Base-by-base conservation (phyloP, 2,797 vertebrate species). In the Passerculus sandwichensis region DNA sequence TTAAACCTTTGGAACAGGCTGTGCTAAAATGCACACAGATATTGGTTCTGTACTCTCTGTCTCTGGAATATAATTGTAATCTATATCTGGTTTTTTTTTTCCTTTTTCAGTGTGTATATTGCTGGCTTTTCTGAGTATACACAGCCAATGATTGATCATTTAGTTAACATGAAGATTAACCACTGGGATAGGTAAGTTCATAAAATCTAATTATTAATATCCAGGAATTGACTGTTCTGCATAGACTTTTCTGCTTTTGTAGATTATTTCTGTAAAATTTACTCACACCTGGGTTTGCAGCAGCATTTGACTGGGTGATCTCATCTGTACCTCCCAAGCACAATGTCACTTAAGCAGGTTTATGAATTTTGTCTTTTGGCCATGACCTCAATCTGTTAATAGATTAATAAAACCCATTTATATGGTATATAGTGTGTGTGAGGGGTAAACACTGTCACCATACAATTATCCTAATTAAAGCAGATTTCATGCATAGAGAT, bases 71-170 rank as follows among this genome's bases (percentile, higher is more conserved):
- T 47, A 53, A 36, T 72, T 84, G 30, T 54, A 7, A 47, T 19
- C 26, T 48, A 0, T n/a, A 42, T 48, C 30, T 85, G 40, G 0
- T 0, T 0, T 83, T 92, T 92, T 17, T 80, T 88, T 1, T 15
- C 42, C 83, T 75, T 91, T 75, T 96, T 36, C 95, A 99, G 99
- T 88, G 98, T 98, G 38, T 99, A 98, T 54, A 95, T 99, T 56
- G 98, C 99, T 42, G 97, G 98, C 89, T 99, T 99, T 97, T 95
- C 98, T n/a, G 99, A 99, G 84, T 99, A 99, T 91, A 99, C 99
- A 38, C 97, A 96, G 60, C 97, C 98, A 3, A 98, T 99, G 98
- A 99, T 99, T 15, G 98, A 99, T 83, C 99, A 99, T 97, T 97
- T 99, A 95, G 89, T 99, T 74, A 50, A 97, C 93, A 98, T 98